A percentile compares a stretch with the other conserved stretches of the same genome.
Evolutionary conservation across 2,797 vertebrate genomes (phyloP).

Genomic region (Acrossocheilus wenchowensis): DNA sequence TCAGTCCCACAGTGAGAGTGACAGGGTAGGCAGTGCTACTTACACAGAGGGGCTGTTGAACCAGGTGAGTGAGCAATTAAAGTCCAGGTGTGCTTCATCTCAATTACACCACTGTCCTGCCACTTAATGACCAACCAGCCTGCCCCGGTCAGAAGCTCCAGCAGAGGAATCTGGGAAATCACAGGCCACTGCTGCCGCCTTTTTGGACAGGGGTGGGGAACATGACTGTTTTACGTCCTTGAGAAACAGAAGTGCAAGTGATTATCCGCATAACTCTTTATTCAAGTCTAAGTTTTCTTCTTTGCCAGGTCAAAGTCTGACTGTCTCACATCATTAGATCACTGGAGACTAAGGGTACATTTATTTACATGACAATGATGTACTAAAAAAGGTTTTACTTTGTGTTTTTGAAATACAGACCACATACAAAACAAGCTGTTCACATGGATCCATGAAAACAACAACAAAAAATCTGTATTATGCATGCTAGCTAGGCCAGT

Average conservation of each 20-base stretch:
- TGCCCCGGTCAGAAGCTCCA: constrained; percentile 60
- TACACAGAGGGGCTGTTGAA: constrained; percentile 50
- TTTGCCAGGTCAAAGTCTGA: constrained; percentile 28
- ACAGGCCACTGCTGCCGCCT: constrained; percentile 59
- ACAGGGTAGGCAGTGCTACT: constrained; percentile 25
- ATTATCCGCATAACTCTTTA: constrained; percentile 58
- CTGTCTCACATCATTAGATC: constrained; percentile 49
- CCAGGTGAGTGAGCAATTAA: constrained; percentile 73
- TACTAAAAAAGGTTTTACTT: too few relatives aligned
- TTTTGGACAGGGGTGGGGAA: constrained; percentile 53
- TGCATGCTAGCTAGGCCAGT: too few relatives aligned
- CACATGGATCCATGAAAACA: neutral
- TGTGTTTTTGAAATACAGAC: neutral
- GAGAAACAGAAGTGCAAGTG: constrained; percentile 69
- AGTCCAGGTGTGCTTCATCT: constrained; percentile 72
- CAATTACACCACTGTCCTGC: constrained; percentile 63
- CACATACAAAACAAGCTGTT: neutral
- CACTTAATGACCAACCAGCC: constrained; percentile 57
- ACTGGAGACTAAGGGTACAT: neutral
- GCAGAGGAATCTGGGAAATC: constrained; percentile 70
- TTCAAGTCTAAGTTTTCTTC: constrained; percentile 29
- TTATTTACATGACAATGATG: neutral
- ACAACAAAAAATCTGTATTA: neutral
- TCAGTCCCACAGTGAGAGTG: constrained; percentile 54
- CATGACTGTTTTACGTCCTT: constrained; percentile 60